phyloP scores from a whole-genome alignment of 1,140 invertebrate species.

The Polyergus mexicanus region DNA sequence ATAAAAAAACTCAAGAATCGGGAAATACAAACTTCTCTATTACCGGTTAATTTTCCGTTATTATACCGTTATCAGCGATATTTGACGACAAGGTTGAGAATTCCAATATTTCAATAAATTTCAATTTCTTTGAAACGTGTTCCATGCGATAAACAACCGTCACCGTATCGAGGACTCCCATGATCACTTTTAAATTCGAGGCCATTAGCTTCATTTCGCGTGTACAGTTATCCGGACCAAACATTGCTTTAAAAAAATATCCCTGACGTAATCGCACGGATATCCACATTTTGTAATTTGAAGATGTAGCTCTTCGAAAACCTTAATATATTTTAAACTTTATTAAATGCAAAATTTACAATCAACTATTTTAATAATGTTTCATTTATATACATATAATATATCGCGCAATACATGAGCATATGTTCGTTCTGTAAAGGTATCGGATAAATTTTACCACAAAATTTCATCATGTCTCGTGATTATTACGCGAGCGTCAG shows the following conservation, averaged over 20 bases:
- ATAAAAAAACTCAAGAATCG: slow-evolving; percentile 24
- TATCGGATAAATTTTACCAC: neutral
- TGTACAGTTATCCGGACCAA: slow-evolving; percentile 25
- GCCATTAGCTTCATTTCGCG: slow-evolving; percentile 60
- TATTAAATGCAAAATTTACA: neutral
- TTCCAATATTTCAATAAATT: slow-evolving; percentile 14
- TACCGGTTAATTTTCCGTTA: slow-evolving; percentile 21
- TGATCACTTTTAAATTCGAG: slow-evolving; percentile 71
- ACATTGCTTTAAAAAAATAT: slow-evolving; percentile 9
- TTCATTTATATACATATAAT: neutral
- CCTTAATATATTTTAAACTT: neutral
- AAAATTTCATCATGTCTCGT: neutral
- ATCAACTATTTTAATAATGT: neutral
- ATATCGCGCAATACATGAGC: neutral
- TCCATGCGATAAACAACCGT: slow-evolving; percentile 15
- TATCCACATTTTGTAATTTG: neutral
- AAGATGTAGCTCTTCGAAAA: neutral
- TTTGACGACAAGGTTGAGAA: slow-evolving; percentile 21
- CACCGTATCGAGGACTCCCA: slow-evolving; percentile 13
- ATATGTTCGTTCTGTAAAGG: neutral
- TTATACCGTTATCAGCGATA: slow-evolving; percentile 15
- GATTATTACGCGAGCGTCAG: neutral
- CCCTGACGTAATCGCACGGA: neutral
- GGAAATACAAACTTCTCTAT: neutral
- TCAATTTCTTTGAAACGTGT: slow-evolving; percentile 56